Base-by-base conservation (phyloP, 2,888 invertebrate species). In the Panopea generosa region DNA sequence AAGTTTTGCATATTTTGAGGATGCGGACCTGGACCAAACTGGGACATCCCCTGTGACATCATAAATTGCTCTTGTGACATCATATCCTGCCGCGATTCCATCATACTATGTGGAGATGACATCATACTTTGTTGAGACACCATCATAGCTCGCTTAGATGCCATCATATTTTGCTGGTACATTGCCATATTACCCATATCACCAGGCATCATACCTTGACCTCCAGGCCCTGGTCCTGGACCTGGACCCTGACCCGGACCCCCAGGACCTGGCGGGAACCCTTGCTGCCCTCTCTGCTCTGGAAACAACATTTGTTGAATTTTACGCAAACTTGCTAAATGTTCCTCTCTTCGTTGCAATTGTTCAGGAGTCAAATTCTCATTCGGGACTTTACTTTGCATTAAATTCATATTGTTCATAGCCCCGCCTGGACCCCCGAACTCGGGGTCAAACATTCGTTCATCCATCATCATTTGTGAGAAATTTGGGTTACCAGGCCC, bases 321-420 rank as follows among this genome's bases (percentile, higher is more conserved):
- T 94, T 98, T 97, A 78, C 96, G 94, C 78, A 99, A 94, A 74
- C 96, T 97, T 4, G 98, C 98, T 59, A 99, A 94, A 89, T 98
- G 97, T 90, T 97, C 97, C 93, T 98, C 98, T 74, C 99, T 95
- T 92, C 98, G 97, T 80, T 97, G 97, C 66, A 97, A 95, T 92
- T 99, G 98, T 92, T 98, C 97, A 40, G 98, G 98, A 63, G 99
- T 99, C 87, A 99, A 94, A 93, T 98, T 98, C 93, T 98, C 98
- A 93, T 92, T 90, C 7, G 91, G 91, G 49, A 91, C 91, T 86
- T 91, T 91, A 74, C 84, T 90, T 61, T 91, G 90, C 59, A 88
- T 86, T 65, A 91, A 77, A 75, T 90, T 89, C 38, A 56, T 56
- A 74, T 82, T 82, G 49, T 79, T 76, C 67, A 80, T 71, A 59